These are phyloP conservation scores for Tipula helvola DNA, from an alignment of 2,888 invertebrate genomes.

Conservation along the genomic window DNA sequence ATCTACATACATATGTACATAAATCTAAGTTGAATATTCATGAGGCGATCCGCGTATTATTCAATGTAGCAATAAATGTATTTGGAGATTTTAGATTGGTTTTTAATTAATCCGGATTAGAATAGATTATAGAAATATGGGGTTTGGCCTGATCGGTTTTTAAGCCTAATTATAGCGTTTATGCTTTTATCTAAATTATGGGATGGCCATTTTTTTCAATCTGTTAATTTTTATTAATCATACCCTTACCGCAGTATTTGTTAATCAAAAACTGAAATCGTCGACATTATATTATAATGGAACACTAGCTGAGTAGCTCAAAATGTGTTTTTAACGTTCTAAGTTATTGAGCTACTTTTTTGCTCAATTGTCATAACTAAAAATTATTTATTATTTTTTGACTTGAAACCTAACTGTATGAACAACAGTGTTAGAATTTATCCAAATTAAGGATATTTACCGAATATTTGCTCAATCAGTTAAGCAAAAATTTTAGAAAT, in stretches of 20 bases:
- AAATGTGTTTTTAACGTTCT: too few species aligned
- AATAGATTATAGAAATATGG: background rate
- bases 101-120: background rate
- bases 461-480: too few species aligned
- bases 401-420: too few species aligned
- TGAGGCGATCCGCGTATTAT: background rate
- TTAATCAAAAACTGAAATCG: too few species aligned
- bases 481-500: too few species aligned
- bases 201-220: background rate
- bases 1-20: background rate
- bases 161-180: background rate
- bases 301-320: too few species aligned
- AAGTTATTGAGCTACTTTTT: too few species aligned
- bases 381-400: too few species aligned
- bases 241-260: background rate
- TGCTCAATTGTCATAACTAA: too few species aligned
- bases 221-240: background rate
- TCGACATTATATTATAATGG: too few species aligned
- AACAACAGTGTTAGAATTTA: too few species aligned
- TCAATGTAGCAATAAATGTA: background rate
- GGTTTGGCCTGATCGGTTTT: background rate
- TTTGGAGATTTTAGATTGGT: background rate
- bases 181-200: background rate
- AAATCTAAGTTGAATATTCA: background rate
- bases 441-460: too few species aligned